These are phyloP conservation scores for Carassius gibelio DNA, from an alignment of 2,113 vertebrate genomes.

Conservation along the genomic window DNA sequence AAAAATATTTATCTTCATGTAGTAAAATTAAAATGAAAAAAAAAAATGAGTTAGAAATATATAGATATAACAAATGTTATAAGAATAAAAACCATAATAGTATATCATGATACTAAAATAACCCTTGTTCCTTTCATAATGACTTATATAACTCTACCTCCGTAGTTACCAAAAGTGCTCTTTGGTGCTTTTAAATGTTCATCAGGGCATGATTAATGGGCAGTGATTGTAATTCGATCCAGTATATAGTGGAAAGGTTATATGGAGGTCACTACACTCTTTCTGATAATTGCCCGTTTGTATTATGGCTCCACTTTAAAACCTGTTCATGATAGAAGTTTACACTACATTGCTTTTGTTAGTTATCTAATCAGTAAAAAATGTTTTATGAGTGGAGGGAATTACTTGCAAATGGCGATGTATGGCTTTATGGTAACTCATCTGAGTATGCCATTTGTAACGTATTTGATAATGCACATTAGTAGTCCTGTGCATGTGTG, in stretches of 20 bases:
- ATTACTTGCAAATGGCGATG: not conserved
- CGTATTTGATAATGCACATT: not conserved
- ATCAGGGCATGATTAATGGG: not conserved
- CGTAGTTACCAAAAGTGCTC: not conserved
- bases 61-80: not conserved
- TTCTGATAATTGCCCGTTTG: conserved; percentile 1
- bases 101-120: no score
- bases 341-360: not conserved
- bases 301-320: conserved; percentile 9
- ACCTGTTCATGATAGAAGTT: not conserved
- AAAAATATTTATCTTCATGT: no score
- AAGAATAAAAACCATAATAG: no score
- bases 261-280: not conserved
- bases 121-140: not conserved
- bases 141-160: not conserved
- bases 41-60: no score
- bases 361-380: conserved; percentile 14
- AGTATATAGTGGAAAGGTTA: not conserved
- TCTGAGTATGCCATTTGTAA: not conserved
- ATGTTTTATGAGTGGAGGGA: conserved; percentile 5
- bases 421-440: not conserved
- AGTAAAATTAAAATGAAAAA: no score
- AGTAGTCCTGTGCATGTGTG: conserved; percentile 1
- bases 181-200: not conserved
- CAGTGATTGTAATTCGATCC: not conserved